These are phyloP conservation scores for Parapsyche elsis DNA, from an alignment of 1,140 invertebrate species.

Conservation along the genomic window DNA sequence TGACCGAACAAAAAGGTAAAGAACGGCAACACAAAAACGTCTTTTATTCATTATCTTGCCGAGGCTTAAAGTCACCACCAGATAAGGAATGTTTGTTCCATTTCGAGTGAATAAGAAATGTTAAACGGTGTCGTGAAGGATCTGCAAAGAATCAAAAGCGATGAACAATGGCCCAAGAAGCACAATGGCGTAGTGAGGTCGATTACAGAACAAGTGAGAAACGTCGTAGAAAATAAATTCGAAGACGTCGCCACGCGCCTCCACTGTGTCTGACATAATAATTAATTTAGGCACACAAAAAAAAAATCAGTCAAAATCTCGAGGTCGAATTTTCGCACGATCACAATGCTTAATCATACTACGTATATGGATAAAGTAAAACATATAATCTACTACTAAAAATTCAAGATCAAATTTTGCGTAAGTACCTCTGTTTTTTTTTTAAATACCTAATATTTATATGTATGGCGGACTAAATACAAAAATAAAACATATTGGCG, in stretches of 20 bases:
- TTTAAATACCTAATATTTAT: no score
- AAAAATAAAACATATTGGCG: no score
- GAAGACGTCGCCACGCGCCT: neutral
- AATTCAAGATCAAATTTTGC: no score
- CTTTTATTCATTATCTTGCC: neutral
- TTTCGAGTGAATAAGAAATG: neutral
- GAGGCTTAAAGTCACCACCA: neutral
- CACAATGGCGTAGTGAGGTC: neutral
- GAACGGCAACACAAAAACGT: neutral
- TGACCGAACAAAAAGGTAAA: no score
- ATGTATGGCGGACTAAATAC: no score
- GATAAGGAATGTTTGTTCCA: constrained; percentile 7
- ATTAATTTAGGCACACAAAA: neutral
- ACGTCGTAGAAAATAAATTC: neutral
- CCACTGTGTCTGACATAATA: neutral
- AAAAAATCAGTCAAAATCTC: no score
- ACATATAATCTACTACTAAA: no score
- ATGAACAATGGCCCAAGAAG: neutral
- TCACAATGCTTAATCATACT: neutral
- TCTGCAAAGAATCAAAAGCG: constrained; percentile 1
- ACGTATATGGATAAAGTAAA: no score
- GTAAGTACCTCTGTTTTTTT: no score
- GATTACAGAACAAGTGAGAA: neutral
- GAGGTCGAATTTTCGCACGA: no score
- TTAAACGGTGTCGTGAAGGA: neutral